Evolutionary conservation across 1,140 invertebrate genomes (phyloP), one percentile per base, ranked within the genome.

Genomic region (Orussus abietinus): DNA sequence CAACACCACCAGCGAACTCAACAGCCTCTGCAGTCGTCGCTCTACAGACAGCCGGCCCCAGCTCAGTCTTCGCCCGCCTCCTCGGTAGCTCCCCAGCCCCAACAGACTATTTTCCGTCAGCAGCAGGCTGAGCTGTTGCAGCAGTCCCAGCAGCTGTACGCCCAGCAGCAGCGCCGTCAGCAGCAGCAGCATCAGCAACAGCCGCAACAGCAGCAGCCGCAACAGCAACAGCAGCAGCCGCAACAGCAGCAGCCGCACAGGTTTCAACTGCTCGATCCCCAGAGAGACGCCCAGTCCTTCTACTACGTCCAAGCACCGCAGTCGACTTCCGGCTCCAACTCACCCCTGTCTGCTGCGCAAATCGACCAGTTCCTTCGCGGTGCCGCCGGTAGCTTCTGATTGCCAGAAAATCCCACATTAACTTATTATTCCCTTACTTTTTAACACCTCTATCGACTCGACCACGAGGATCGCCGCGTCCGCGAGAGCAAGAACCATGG

Each of bases 341-440:
- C 75, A 33, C 38, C 66, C 1, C 54, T 76, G 3, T 73, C 78
- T 3, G 71, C 75, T 19, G 83, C 84, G 12, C 86, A 88, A 59
- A 88, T 90, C 56, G 86, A 88, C 60, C 83, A 86, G 22, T 90
- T 88, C 69, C 77, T 90, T 26, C 77, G 85, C 62, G 82, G 82
- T 25, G 81, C 84, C 57, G 80, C 80, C 56, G 78, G 83, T 52
- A 75, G 78, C 49, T 80, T 81, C 62, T 82, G 79, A 66, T 41
- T 46, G 15, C 18, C 29, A 25, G 20, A 34, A 35, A 31, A 40
- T 28, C 9, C 14, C 20, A 35, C 4, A 5, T 17, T 5, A 35
- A 6, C 10, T 17, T 15, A 17, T 35, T 35, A 15, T n/a, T n/a
- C n/a, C 10, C 10, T 35, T 5, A 10, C 20, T 5, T 25, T 25